Conservation (phyloP, 2,888 invertebrate genomes). For the Ophion slaviceki region DNA sequence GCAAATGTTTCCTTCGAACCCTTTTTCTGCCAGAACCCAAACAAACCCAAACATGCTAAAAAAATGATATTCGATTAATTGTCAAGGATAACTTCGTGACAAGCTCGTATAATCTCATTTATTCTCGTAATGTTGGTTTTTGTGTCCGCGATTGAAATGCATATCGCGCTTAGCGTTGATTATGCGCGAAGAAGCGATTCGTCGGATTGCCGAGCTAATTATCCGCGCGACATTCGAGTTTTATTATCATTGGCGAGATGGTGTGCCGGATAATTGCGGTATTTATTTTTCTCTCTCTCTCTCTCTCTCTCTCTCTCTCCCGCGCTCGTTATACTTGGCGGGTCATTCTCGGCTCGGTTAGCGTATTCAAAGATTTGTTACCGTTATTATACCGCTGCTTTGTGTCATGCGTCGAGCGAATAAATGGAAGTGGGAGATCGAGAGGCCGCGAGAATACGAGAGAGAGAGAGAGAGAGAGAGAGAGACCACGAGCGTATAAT, state of each 20-base stretch:
- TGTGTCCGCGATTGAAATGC: not conserved
- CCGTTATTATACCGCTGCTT: slow-evolving; percentile 46
- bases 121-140: not conserved
- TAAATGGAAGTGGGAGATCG: not conserved
- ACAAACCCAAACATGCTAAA: not conserved
- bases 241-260: slow-evolving; percentile 1
- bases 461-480: not conserved
- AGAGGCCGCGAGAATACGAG: not conserved
- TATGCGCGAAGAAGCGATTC: not conserved
- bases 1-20: not conserved
- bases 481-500: slow-evolving; percentile 33
- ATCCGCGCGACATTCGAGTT: slow-evolving; percentile 5
- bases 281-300: not conserved
- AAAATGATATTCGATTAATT: not conserved
- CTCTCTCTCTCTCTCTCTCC: not conserved
- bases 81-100: not conserved
- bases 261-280: slow-evolving; percentile 3
- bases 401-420: slow-evolving; percentile 18
- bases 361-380: slow-evolving; percentile 47
- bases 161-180: not conserved
- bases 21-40: not conserved
- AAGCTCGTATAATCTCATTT: not conserved
- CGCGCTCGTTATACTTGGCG: not conserved
- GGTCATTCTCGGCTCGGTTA: slow-evolving; percentile 23
- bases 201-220: slow-evolving; percentile 13